phyloP scores from a whole-genome alignment of 2,888 invertebrate species.

The Meghimatium bilineatum region DNA sequence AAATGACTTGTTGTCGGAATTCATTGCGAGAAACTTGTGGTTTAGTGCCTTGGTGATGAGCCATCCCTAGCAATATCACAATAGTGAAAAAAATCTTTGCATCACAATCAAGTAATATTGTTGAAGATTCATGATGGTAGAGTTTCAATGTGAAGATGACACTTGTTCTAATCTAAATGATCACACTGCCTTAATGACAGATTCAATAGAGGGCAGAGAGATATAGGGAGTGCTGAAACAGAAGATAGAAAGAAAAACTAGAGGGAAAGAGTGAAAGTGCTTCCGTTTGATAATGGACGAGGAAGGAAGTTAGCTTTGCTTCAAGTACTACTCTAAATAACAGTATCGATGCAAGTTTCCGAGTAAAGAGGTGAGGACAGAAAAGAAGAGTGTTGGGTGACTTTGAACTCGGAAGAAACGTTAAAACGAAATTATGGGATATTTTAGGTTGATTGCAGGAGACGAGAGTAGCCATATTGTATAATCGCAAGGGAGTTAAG shows the following conservation, averaged over 20 bases:
- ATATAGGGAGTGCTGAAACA: neutral
- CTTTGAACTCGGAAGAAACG: neutral
- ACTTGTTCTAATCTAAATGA: too few species aligned
- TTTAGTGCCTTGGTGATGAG: too few species aligned
- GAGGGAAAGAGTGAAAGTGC: neutral
- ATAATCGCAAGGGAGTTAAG: constrained; percentile 9
- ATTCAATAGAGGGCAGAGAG: neutral
- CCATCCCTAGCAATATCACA: too few species aligned
- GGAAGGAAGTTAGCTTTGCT: constrained; percentile 10
- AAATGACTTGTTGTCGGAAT: too few species aligned
- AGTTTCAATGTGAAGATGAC: too few species aligned
- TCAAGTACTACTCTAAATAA: constrained; percentile 9
- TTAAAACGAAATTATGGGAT: constrained; percentile 15
- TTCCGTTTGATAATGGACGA: neutral
- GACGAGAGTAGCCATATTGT: neutral
- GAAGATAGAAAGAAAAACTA: neutral
- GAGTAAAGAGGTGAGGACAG: neutral
- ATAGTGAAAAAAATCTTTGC: too few species aligned
- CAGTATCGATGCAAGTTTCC: neutral
- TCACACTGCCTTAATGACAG: too few species aligned
- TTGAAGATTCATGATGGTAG: too few species aligned
- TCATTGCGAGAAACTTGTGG: too few species aligned
- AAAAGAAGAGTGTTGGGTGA: neutral
- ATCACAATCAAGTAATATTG: too few species aligned
- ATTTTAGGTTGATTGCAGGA: neutral